Evolutionary conservation across 2,797 vertebrate species (phyloP).

Genomic region (Ispidina lecontei): DNA sequence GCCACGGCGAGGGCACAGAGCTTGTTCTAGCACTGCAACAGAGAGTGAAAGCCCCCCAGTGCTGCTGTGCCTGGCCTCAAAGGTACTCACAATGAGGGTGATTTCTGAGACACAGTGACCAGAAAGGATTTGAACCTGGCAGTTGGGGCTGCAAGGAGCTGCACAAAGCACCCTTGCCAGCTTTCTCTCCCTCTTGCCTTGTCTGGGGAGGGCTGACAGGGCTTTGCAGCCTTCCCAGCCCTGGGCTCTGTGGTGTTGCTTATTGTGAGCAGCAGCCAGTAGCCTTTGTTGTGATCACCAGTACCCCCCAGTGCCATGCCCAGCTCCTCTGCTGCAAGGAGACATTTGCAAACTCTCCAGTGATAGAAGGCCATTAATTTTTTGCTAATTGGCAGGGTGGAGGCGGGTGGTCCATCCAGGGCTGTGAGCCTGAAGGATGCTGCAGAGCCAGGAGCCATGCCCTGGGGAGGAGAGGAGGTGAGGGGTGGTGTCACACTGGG

Average conservation of each 20-base stretch:
- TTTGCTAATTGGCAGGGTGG: not conserved
- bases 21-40: not conserved
- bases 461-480: not conserved
- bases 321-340: not conserved
- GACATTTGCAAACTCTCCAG: not conserved
- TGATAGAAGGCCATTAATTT: not conserved
- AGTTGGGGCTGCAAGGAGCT: not conserved
- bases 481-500: not conserved
- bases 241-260: not conserved
- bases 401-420: not conserved
- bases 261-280: not conserved
- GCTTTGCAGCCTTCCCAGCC: not conserved
- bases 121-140: rapidly evolving
- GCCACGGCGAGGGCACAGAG: not conserved
- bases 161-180: not conserved
- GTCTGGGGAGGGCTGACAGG: not conserved
- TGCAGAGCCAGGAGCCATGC: not conserved
- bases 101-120: not conserved
- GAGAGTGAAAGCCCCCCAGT: rapidly evolving
- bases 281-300: not conserved
- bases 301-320: not conserved
- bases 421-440: not conserved
- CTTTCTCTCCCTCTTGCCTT: not conserved
- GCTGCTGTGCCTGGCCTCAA: not conserved
- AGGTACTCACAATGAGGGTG: rapidly evolving